These are phyloP conservation scores for Trissolcus japonicus DNA, from an alignment of 2,888 invertebrate genomes.

Conservation along the genomic window DNA sequence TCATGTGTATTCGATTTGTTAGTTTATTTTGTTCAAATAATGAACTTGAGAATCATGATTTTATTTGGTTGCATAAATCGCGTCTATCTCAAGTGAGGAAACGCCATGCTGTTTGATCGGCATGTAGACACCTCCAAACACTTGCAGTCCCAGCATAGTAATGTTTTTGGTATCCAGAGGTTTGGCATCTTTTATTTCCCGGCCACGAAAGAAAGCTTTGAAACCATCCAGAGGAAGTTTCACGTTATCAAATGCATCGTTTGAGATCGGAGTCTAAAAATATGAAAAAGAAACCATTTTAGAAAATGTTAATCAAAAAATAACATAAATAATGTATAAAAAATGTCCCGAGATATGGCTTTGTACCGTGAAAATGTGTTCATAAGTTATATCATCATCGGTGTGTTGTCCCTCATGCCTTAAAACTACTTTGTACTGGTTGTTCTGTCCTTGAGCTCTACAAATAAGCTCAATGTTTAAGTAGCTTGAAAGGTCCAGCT, in stretches of 20 bases:
- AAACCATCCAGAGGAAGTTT: conserved; percentile 79
- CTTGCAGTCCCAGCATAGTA: conserved; percentile 81
- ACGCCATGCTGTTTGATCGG: conserved; percentile 81
- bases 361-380: conserved; percentile 76
- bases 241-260: conserved; percentile 78
- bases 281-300: neutral
- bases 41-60: no score
- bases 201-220: conserved; percentile 81
- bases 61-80: conserved; percentile 76
- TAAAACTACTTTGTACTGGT: conserved; percentile 80
- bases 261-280: conserved; percentile 77
- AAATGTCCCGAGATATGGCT: neutral
- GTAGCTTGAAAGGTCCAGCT: conserved; percentile 78
- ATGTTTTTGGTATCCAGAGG: conserved; percentile 79
- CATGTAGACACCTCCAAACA: conserved; percentile 82
- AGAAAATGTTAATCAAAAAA: neutral
- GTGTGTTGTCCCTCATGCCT: conserved; percentile 79
- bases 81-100: conserved; percentile 81
- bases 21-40: neutral
- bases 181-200: conserved; percentile 78
- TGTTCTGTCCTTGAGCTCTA: conserved; percentile 80
- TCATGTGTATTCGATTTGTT: no score
- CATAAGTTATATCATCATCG: conserved; percentile 80
- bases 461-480: conserved; percentile 78
- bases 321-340: neutral